phyloP scores from a whole-genome alignment of 2,888 invertebrate genomes.

The Protophormia terraenovae region DNA sequence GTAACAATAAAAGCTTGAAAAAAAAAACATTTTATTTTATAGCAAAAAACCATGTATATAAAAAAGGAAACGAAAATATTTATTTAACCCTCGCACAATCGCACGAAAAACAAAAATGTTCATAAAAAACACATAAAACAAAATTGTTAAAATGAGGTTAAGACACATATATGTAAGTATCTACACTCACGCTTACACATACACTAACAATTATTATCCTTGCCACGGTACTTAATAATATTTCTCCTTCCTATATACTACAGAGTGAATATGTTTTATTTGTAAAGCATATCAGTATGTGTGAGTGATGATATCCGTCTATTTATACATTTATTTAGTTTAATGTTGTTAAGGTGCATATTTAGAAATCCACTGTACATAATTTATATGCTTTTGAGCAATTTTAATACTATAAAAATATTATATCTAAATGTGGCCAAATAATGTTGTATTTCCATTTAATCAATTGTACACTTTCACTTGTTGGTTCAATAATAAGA shows the following conservation, averaged over 20 bases:
- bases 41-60: conserved; percentile 6
- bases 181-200: neutral
- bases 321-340: neutral
- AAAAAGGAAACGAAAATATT: conserved; percentile 31
- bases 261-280: neutral
- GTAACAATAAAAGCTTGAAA: conserved; percentile 6
- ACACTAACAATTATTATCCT: neutral
- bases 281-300: neutral
- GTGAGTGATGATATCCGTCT: neutral
- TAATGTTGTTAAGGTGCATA: neutral
- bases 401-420: conserved; percentile 8
- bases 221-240: conserved; percentile 31
- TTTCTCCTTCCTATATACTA: conserved; percentile 1
- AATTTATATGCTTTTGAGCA: neutral
- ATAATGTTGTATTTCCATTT: neutral
- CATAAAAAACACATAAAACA: conserved; percentile 57
- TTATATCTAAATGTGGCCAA: neutral
- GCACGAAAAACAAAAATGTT: neutral
- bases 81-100: conserved; percentile 27
- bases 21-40: conserved; percentile 55
- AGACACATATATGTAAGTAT: conserved; percentile 3
- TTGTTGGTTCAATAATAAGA: too few species aligned
- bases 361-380: neutral
- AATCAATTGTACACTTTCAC: neutral
- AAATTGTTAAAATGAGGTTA: conserved; percentile 47